These are phyloP conservation scores for Pimephales promelas DNA, from an alignment of 2,113 vertebrate genomes.

Conservation along the genomic window DNA sequence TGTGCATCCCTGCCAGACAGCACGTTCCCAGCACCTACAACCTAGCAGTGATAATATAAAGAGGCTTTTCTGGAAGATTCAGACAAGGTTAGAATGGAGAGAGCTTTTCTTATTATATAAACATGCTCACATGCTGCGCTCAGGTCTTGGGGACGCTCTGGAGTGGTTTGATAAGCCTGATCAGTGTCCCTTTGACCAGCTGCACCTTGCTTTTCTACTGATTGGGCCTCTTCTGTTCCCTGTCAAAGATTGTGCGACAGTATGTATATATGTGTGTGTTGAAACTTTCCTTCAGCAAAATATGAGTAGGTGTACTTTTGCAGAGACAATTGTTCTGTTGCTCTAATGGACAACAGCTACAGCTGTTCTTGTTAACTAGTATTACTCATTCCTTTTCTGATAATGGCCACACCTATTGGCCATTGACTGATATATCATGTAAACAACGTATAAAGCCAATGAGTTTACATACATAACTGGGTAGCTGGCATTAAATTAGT, in stretches of 20 bases:
- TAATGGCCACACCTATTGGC: neutral
- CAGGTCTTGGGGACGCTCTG: neutral
- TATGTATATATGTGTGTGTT: neutral
- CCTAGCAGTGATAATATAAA: conserved; percentile 6
- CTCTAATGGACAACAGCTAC: neutral
- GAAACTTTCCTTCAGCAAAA: neutral
- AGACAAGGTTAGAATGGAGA: neutral
- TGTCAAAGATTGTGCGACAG: neutral
- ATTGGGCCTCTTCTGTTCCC: conserved; percentile 4
- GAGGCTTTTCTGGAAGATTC: conserved; percentile 24
- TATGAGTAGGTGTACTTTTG: conserved; percentile 5
- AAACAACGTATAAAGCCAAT: neutral
- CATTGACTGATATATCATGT: neutral
- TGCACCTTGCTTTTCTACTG: conserved; percentile 18
- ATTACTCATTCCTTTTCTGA: neutral
- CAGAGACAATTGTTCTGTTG: neutral
- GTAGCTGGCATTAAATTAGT: no score
- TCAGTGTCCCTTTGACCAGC: conserved; percentile 42
- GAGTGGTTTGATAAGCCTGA: conserved; percentile 46
- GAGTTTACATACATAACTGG: neutral
- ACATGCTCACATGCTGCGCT: neutral
- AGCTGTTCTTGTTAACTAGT: neutral
- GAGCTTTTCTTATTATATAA: conserved; percentile 3
- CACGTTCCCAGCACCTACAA: conserved; percentile 9
- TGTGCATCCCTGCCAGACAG: conserved; percentile 16